phyloP scores from a whole-genome alignment of 2,113 vertebrate species.

The Nothoprocta perdicaria region DNA sequence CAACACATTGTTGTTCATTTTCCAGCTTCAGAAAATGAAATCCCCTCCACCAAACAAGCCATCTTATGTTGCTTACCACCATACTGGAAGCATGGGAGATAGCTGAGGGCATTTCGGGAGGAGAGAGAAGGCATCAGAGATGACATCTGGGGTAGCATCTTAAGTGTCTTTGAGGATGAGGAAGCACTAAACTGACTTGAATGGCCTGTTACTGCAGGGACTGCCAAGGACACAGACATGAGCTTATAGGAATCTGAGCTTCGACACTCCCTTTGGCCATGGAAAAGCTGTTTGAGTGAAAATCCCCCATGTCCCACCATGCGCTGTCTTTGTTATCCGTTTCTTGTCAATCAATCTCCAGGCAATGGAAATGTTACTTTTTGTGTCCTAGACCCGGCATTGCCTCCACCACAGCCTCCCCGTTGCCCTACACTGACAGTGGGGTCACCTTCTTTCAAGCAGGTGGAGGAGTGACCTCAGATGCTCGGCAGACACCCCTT shows the following conservation, averaged over 20 bases:
- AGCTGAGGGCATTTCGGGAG: background rate
- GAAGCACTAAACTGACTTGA: background rate
- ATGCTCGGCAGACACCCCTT: background rate
- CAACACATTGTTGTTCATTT: background rate
- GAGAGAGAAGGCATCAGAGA: background rate
- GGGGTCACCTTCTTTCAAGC: background rate
- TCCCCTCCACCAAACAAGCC: background rate
- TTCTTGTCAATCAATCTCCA: background rate
- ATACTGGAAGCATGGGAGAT: background rate
- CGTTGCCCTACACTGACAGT: background rate
- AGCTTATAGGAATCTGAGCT: background rate
- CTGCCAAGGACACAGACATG: background rate
- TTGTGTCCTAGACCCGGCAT: background rate
- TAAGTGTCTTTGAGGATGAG: background rate
- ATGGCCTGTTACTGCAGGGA: background rate
- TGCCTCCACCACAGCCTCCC: background rate
- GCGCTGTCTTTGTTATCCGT: rapidly evolving
- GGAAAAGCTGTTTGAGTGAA: background rate
- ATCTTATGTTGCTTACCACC: rapidly evolving
- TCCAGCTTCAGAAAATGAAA: background rate
- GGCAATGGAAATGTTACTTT: background rate
- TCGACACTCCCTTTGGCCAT: background rate
- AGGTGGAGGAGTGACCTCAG: background rate
- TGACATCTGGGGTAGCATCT: background rate
- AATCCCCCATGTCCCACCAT: rapidly evolving